Evolutionary conservation across 1,140 invertebrate genomes (phyloP), one percentile per base, ranked within the genome.

Genomic region (Asbolus verrucosus): DNA sequence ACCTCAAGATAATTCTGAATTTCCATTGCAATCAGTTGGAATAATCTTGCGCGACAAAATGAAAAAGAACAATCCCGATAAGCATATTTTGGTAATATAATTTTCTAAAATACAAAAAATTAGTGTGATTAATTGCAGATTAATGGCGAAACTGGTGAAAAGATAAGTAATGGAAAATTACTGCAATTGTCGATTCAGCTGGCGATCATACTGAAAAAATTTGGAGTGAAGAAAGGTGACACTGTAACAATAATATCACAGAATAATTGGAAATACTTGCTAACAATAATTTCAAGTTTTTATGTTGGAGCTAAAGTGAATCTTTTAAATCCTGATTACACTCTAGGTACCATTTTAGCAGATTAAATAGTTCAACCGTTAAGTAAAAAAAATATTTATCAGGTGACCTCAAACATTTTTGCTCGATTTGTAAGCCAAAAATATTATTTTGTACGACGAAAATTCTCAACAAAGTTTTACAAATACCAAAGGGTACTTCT

Each of bases 221-320:
- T 54, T 0, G 46, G 46, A 24, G 21, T 54, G 11, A 54, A 54
- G 18, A 19, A 54, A 24, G 19, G 21, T 6, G 46, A 54, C 46
- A 21, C 30, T 1, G 0, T 54, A 11, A 54, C 46, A 5, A 54
- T 54, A 54, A 27, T 54, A 11, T 54, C 46, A 11, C 46, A 54
- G 13, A 54, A 54, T 27, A 8, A 30, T 11, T 27, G 19, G 46
- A 54, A 54, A 54, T 54, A 11, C 9, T 11, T 54, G 4, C 4
- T 54, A 6, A 54, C 46, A 9, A n/a, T 54, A n/a, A 24, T 54
- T 24, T 6, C 46, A 4, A 21, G 46, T 13, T 54, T 54, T 54
- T 54, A 54, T 30, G 6, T 54, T 11, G 46, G 46, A 15, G 46
- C 46, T 11, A 27, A 24, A 54, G 46, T 54, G 2, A 54, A 54